Conservation (phyloP, 2,113 vertebrate species). For the Mustelus asterias region DNA sequence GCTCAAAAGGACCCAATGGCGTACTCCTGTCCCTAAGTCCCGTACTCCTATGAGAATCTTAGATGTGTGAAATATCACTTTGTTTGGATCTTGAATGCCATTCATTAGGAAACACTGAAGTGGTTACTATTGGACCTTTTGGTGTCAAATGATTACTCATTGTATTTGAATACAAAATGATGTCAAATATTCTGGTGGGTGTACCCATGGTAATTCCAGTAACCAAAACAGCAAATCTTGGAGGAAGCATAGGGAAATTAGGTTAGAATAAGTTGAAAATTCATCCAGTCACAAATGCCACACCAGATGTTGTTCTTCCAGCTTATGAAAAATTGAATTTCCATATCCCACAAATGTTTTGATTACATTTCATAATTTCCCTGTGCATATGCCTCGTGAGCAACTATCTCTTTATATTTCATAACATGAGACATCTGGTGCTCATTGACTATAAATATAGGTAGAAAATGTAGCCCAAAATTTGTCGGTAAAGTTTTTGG, state of each 20-base stretch:
- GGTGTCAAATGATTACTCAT: no score
- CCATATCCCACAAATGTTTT: background rate
- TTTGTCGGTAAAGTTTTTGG: background rate
- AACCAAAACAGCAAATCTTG: background rate
- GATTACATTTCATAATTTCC: background rate
- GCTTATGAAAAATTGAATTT: background rate
- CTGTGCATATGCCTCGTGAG: background rate
- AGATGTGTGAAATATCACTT: background rate
- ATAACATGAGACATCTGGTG: background rate
- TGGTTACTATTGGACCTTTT: background rate
- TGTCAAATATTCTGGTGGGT: background rate
- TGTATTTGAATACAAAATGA: background rate
- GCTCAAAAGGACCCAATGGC: no score
- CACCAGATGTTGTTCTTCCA: background rate
- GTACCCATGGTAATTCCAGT: background rate
- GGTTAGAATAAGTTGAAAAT: background rate
- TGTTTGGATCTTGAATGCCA: background rate
- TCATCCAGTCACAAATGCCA: background rate
- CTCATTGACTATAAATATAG: background rate
- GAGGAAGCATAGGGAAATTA: background rate
- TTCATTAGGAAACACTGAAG: background rate
- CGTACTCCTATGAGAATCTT: no score
- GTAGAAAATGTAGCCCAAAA: background rate
- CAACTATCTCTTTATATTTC: background rate
- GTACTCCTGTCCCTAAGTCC: no score